phyloP scores from a whole-genome alignment of 2,797 vertebrate genomes.

The Lithobates sylvaticus region DNA sequence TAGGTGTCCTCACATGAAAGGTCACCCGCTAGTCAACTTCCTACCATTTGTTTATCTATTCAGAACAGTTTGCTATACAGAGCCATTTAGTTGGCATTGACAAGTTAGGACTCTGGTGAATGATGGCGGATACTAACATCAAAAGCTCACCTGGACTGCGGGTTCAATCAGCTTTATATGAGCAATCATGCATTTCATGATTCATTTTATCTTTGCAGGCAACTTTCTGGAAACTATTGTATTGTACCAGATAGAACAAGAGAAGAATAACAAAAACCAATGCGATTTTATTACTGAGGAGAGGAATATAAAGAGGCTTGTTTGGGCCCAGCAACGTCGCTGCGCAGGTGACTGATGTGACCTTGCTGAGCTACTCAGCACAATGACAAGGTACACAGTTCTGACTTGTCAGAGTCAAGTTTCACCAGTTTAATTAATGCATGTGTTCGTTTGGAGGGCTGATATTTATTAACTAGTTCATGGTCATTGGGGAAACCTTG shows the following conservation, averaged over 20 bases:
- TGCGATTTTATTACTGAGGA: background rate
- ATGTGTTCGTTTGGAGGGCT: background rate
- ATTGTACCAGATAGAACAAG: conserved; percentile 27
- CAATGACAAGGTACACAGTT: conserved; percentile 20
- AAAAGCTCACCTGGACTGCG: conserved; percentile 35
- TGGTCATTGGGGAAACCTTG: background rate
- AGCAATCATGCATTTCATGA: conserved; percentile 28
- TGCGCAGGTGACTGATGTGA: conserved; percentile 19
- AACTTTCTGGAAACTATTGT: background rate
- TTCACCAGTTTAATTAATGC: conserved; percentile 26
- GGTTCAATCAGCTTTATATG: background rate
- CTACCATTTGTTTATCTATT: background rate
- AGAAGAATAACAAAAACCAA: background rate
- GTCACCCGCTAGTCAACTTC: background rate
- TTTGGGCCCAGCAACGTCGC: background rate
- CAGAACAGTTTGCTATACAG: background rate
- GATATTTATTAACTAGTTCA: conserved; percentile 37
- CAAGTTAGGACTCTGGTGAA: background rate
- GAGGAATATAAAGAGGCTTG: conserved; percentile 6
- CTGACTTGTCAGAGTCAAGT: conserved; percentile 16
- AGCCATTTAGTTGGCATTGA: background rate
- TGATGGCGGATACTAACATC: background rate
- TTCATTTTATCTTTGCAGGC: conserved; percentile 10
- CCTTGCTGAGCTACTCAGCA: conserved; percentile 17
- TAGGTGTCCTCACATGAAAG: background rate